Conservation (phyloP, 37 sponge, comb jelly and placozoan genomes). For the Cliona cf. orientalis region DNA sequence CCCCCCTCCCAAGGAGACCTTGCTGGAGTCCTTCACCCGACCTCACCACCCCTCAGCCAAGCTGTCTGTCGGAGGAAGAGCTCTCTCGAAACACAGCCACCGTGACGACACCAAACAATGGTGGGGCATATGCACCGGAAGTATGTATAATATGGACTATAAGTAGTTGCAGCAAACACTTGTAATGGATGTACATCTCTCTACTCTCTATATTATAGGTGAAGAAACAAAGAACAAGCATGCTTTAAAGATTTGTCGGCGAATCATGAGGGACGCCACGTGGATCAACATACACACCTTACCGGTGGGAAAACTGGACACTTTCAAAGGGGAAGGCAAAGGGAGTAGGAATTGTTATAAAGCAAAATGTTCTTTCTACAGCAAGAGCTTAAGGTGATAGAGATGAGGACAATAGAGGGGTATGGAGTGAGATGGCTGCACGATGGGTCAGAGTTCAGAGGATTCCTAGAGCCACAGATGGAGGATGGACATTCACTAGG, state of each 20-base stretch:
- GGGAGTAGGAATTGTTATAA: not conserved
- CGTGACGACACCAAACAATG: conserved; percentile 69
- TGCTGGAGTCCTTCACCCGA: conserved; percentile 45
- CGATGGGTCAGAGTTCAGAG: conserved; percentile 84
- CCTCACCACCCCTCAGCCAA: conserved; percentile 56
- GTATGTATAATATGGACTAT: conserved; percentile 22
- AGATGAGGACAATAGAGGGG: conserved; percentile 73
- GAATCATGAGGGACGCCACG: conserved; percentile 51
- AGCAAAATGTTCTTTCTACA: conserved; percentile 1
- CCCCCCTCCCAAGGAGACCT: conserved; percentile 55
- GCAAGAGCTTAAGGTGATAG: conserved; percentile 77
- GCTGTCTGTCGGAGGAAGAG: conserved; percentile 78
- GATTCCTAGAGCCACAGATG: conserved; percentile 91
- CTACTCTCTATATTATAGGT: not conserved
- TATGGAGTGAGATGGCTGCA: conserved; percentile 79
- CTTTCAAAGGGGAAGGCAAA: not conserved
- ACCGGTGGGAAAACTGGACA: conserved; percentile 24
- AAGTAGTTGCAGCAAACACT: not conserved
- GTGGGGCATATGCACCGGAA: conserved; percentile 81
- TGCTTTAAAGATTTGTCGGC: conserved; percentile 40
- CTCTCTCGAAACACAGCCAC: conserved; percentile 80
- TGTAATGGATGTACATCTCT: not conserved
- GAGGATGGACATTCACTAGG: conserved; percentile 65
- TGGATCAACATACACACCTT: conserved; percentile 84
- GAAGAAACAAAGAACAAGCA: conserved; percentile 75